Evolutionary conservation across 2,113 vertebrate genomes (phyloP).

Genomic region (Raja brachyura): DNA sequence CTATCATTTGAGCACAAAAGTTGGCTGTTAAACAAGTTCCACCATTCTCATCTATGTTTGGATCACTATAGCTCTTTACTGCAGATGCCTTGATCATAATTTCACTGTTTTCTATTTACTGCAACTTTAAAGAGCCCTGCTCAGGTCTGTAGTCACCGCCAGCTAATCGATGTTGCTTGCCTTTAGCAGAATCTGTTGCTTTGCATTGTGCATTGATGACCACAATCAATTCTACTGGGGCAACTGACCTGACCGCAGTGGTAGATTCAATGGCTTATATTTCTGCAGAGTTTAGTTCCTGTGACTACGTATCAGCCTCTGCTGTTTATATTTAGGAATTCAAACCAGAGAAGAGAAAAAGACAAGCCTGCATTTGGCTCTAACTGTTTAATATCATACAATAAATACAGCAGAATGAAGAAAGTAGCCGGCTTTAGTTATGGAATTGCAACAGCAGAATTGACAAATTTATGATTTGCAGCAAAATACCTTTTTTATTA

Average conservation of each 20-base stretch:
- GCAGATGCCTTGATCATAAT: neutral
- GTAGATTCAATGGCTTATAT: neutral
- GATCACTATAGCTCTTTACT: neutral
- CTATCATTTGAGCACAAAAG: no score
- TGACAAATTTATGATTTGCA: neutral
- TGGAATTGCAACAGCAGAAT: neutral
- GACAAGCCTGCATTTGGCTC: neutral
- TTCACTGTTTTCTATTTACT: neutral
- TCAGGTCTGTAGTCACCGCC: no score
- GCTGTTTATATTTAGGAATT: neutral
- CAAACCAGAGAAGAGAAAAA: neutral
- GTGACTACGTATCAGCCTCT: neutral
- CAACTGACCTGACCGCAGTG: neutral
- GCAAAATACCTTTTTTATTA: no score
- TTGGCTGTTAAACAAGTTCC: no score
- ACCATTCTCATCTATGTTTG: no score
- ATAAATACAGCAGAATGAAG: neutral
- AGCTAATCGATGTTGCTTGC: no score
- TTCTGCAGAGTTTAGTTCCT: neutral
- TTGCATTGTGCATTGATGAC: neutral
- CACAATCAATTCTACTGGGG: neutral
- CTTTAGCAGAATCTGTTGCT: neutral
- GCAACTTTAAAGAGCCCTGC: neutral
- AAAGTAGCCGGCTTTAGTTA: no score
- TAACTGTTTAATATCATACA: neutral